Conservation (phyloP, 2,797 vertebrate species). For the Trachurus trachurus region DNA sequence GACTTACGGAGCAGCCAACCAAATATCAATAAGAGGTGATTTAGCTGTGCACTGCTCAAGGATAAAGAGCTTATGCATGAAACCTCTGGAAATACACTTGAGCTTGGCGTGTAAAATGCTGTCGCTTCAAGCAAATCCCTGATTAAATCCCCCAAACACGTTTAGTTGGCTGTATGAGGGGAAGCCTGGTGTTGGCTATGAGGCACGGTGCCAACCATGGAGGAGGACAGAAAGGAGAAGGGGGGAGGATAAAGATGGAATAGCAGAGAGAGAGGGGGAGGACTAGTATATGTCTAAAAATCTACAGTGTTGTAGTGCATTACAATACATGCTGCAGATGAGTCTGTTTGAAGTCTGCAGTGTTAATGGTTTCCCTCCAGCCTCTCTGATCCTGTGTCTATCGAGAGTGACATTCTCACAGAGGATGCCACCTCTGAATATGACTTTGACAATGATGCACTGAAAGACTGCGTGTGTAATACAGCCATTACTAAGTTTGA, state of each 20-base stretch:
- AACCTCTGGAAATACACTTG: conserved; percentile 76
- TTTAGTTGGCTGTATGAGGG: conserved; percentile 71
- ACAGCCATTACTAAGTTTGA: background rate
- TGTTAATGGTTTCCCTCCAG: conserved; percentile 40
- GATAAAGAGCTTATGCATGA: conserved; percentile 82
- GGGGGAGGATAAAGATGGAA: background rate
- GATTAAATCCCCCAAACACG: conserved; percentile 73
- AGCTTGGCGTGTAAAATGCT: conserved; percentile 72
- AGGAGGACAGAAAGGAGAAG: conserved; percentile 46
- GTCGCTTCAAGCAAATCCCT: conserved; percentile 78
- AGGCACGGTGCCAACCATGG: conserved; percentile 45
- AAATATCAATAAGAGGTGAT: conserved; percentile 79
- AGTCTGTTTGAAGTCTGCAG: conserved; percentile 56
- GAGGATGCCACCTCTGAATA: conserved; percentile 43
- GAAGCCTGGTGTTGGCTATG: conserved; percentile 58
- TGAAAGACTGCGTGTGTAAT: conserved; percentile 18
- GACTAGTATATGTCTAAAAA: conserved; percentile 35
- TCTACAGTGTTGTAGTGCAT: conserved; percentile 19
- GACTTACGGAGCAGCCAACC: conserved; percentile 63
- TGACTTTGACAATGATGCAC: conserved; percentile 9
- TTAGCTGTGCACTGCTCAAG: conserved; percentile 67
- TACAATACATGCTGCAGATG: conserved; percentile 46
- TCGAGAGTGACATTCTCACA: conserved; percentile 37
- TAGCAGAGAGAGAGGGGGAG: conserved; percentile 3
- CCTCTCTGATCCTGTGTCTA: conserved; percentile 30